Evolutionary conservation across 2,797 vertebrate genomes (phyloP).

Genomic region (Serranus cabrilla): DNA sequence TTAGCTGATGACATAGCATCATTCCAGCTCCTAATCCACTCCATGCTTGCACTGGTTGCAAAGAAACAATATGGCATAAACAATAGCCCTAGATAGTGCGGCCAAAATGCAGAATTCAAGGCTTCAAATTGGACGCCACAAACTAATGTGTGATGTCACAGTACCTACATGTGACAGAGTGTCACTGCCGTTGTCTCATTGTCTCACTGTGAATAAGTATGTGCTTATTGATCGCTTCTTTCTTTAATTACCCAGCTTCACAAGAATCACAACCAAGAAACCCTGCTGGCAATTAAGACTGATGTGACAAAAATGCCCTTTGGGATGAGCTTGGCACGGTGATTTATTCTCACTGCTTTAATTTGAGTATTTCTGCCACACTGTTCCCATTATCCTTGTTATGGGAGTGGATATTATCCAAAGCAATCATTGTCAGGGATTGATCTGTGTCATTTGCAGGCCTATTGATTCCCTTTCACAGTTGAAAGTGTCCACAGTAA

Average conservation of each 20-base stretch:
- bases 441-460: slow-evolving; percentile 51
- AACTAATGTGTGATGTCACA: no score
- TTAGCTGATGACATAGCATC: no score
- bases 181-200: not conserved
- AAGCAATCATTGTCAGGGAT: slow-evolving; percentile 45
- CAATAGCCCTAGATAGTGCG: no score
- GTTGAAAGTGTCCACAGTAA: slow-evolving; percentile 50
- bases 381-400: slow-evolving; percentile 38
- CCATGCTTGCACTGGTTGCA: no score
- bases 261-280: slow-evolving; percentile 16
- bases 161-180: not conserved
- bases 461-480: slow-evolving; percentile 41
- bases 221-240: not conserved
- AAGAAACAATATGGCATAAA: no score
- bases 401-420: slow-evolving; percentile 28
- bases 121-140: no score
- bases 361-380: slow-evolving; percentile 37
- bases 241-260: not conserved
- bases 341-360: slow-evolving; percentile 51
- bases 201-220: no score
- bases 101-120: no score
- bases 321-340: not conserved
- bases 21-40: no score
- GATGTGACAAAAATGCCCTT: slow-evolving; percentile 17
- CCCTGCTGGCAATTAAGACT: slow-evolving; percentile 3